A percentile compares a stretch with the other conserved stretches of the same genome.
Conservation (phyloP, 2,797 vertebrate genomes). For the Hemibagrus guttatus region DNA sequence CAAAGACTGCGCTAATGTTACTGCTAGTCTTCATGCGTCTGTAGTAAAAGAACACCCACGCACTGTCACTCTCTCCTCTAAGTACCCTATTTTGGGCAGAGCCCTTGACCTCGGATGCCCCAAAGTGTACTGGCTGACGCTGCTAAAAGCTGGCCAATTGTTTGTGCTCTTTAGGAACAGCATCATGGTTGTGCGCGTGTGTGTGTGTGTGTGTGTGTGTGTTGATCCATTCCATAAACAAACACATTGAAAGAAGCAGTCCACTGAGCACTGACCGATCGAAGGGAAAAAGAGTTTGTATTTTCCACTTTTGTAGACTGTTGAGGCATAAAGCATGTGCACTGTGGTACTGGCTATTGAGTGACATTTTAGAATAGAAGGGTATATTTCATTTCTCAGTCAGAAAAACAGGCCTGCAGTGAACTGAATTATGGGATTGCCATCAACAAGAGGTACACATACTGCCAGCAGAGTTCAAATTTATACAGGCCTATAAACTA, state of each 20-base stretch:
- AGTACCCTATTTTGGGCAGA: slow-evolving; percentile 27
- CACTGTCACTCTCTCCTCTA: slow-evolving; percentile 12
- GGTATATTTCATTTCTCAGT: not conserved
- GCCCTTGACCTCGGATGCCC: slow-evolving; percentile 41
- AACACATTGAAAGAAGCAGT: slow-evolving; percentile 2
- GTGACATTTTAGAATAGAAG: not conserved
- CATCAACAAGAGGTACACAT: not conserved
- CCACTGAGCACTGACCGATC: slow-evolving; percentile 21
- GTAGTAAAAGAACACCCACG: slow-evolving; percentile 15
- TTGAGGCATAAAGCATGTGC: no score
- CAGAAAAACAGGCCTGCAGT: not conserved
- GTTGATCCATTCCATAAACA: slow-evolving; percentile 14
- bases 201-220: slow-evolving; percentile 33
- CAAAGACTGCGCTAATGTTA: not conserved
- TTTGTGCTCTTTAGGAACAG: slow-evolving; percentile 47
- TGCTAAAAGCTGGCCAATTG: slow-evolving; percentile 50
- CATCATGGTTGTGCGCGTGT: slow-evolving; percentile 21
- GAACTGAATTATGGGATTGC: not conserved
- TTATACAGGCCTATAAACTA: not conserved
- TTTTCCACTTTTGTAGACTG: not conserved
- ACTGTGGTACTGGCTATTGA: not conserved
- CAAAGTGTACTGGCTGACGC: slow-evolving; percentile 43
- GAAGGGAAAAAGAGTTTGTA: slow-evolving; percentile 11
- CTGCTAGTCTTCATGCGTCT: not conserved
- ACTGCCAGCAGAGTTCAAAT: no score